Evolutionary conservation across 2,113 vertebrate genomes (phyloP).

Genomic region (Gopherus flavomarginatus): DNA sequence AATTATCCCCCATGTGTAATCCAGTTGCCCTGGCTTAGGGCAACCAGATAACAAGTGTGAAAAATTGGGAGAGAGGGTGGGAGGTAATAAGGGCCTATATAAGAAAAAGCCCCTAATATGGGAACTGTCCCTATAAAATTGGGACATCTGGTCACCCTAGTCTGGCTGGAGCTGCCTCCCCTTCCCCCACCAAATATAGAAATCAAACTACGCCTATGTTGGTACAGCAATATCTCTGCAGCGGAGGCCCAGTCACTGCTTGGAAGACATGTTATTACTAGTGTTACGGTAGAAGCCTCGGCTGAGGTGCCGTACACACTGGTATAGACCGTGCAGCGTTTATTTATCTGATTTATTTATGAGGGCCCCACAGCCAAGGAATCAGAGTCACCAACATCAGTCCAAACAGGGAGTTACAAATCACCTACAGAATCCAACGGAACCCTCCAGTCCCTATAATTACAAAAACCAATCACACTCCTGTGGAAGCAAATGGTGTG

Average conservation of each 20-base stretch:
- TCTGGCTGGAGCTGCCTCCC: not conserved
- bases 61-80: not conserved
- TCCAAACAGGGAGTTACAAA: not conserved
- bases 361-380: not conserved
- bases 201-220: not conserved
- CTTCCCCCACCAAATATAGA: not conserved
- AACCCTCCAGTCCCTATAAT: not conserved
- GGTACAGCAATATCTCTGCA: not conserved
- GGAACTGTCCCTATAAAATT: not conserved
- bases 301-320: not conserved
- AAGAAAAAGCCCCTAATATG: not conserved
- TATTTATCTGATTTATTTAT: not conserved
- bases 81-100: not conserved
- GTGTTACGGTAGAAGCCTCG: not conserved
- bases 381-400: accelerated
- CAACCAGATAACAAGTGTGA: not conserved
- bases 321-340: accelerated
- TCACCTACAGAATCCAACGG: accelerated
- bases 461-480: not conserved
- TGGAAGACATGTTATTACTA: not conserved
- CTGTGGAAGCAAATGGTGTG: accelerated
- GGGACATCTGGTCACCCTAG: not conserved
- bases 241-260: not conserved
- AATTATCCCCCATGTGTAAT: not conserved
- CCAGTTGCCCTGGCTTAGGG: not conserved